phyloP scores from a whole-genome alignment of 2,888 invertebrate genomes.

The Rhagonycha fulva region DNA sequence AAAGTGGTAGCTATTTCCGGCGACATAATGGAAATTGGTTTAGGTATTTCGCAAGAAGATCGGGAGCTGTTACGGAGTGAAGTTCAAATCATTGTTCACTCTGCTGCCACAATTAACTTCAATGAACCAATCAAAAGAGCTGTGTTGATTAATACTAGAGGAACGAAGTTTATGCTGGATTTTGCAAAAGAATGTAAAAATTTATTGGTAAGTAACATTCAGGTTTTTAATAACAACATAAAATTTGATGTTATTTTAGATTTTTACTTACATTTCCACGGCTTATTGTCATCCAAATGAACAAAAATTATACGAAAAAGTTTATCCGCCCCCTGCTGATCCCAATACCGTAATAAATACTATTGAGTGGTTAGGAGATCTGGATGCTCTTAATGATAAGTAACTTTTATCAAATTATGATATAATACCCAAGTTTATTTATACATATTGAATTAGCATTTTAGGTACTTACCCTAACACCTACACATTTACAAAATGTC shows the following conservation, averaged over 20 bases:
- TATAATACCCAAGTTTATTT: background rate
- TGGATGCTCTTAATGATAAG: constrained; percentile 58
- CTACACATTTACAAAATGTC: constrained; percentile 54
- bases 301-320: background rate
- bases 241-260: constrained; percentile 48
- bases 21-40: constrained; percentile 53
- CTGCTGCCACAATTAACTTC: constrained; percentile 51
- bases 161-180: constrained; percentile 67
- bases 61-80: constrained; percentile 67
- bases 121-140: too few species aligned
- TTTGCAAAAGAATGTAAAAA: constrained; percentile 78
- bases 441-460: too few species aligned
- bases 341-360: constrained; percentile 76
- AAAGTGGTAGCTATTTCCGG: constrained; percentile 76
- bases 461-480: constrained; percentile 74
- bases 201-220: constrained; percentile 61
- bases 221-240: too few species aligned
- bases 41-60: constrained; percentile 72
- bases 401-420: too few species aligned
- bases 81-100: constrained; percentile 82
- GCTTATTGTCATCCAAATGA: constrained; percentile 90
- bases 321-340: constrained; percentile 57
- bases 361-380: constrained; percentile 77
- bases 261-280: constrained; percentile 83
- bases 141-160: too few species aligned